A percentile compares a stretch with the other conserved stretches of the same genome.
Conservation (phyloP, 2,888 invertebrate species). For the Drosophila hamatofila region DNA sequence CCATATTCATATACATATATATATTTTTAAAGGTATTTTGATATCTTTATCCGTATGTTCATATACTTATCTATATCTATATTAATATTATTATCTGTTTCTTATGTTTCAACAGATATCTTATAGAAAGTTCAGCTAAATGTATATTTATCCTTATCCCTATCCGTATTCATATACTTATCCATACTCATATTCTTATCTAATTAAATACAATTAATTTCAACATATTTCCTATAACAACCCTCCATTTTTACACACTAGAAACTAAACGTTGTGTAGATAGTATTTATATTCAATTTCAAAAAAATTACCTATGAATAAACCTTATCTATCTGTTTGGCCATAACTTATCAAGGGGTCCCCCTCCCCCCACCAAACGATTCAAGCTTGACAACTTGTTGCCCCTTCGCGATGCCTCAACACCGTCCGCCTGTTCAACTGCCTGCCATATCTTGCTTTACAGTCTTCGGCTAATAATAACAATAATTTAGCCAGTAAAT, state of each 20-base stretch:
- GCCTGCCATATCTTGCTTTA: slow-evolving; percentile 7
- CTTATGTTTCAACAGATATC: neutral
- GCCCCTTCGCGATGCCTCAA: neutral
- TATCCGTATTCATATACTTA: neutral
- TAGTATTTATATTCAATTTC: too few species aligned
- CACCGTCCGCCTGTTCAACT: neutral
- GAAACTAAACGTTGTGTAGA: neutral
- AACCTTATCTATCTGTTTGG: neutral
- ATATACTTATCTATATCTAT: too few species aligned
- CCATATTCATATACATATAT: neutral
- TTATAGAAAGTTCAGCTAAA: neutral
- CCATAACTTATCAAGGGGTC: neutral
- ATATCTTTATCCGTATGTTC: too few species aligned
- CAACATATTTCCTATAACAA: too few species aligned
- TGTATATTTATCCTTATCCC: neutral
- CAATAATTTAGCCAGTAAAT: slow-evolving; percentile 76
- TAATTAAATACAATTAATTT: too few species aligned
- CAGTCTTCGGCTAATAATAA: slow-evolving; percentile 64
- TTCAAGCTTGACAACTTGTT: slow-evolving; percentile 17
- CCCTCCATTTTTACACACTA: neutral
- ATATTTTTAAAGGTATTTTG: too few species aligned
- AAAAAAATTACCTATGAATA: neutral
- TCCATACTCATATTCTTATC: neutral
- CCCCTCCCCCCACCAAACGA: neutral
- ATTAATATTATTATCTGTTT: neutral